Conservation (phyloP, 2,888 invertebrate species). For the Colostygia pectinataria region DNA sequence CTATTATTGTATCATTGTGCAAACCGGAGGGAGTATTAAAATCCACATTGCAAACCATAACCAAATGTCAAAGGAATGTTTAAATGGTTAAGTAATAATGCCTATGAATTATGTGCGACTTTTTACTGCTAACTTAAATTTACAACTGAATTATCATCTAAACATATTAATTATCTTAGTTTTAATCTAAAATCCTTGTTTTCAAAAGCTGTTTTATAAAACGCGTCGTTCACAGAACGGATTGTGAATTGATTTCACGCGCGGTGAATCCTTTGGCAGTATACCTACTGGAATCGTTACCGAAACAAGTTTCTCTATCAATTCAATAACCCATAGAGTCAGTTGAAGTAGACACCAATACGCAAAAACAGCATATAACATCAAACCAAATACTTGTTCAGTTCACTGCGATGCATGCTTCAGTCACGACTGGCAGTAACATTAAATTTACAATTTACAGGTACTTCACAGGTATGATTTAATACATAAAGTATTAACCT, state of each 20-base stretch:
- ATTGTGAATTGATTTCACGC: conserved; percentile 76
- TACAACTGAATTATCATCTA: conserved; percentile 79
- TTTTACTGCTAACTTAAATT: conserved; percentile 82
- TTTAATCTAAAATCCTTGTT: conserved; percentile 70
- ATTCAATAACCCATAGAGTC: conserved; percentile 69
- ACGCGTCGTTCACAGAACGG: conserved; percentile 82
- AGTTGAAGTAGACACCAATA: conserved; percentile 70
- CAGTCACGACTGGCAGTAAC: conserved; percentile 61
- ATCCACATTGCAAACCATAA: conserved; percentile 67
- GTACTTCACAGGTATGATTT: conserved; percentile 79
- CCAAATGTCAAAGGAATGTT: conserved; percentile 81
- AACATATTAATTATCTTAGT: conserved; percentile 73
- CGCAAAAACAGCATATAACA: conserved; percentile 74
- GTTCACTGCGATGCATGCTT: conserved; percentile 78
- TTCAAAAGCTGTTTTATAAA: conserved; percentile 74
- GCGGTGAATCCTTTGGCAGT: conserved; percentile 81
- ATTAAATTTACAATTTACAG: conserved; percentile 81
- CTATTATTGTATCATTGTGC: too few relatives aligned
- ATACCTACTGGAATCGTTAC: conserved; percentile 68
- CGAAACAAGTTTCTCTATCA: conserved; percentile 60
- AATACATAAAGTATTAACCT: conserved; percentile 75
- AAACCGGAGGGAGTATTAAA: conserved; percentile 18
- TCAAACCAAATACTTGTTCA: conserved; percentile 60
- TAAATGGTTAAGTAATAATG: conserved; percentile 81
- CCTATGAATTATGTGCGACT: conserved; percentile 80